phyloP scores from a whole-genome alignment of 92 coral and sea anemone species.

The Metridium senile region DNA sequence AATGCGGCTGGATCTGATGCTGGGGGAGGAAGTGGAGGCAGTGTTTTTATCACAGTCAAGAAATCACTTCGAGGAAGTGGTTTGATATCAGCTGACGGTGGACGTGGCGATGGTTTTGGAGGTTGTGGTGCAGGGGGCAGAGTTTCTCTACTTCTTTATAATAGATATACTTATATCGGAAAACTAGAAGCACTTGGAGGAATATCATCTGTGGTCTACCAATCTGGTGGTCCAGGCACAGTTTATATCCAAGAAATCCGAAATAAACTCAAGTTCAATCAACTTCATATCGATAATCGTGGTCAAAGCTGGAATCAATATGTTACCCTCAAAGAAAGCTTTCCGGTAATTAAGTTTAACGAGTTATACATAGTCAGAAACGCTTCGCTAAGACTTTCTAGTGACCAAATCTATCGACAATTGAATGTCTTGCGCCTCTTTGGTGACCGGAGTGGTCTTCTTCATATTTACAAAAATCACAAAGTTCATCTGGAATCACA shows the following conservation, averaged over 20 bases:
- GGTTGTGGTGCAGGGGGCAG: conserved; percentile 72
- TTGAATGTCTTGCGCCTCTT: conserved; percentile 30
- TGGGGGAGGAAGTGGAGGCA: conserved; percentile 77
- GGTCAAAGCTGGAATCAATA: conserved; percentile 43
- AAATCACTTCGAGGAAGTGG: conserved; percentile 46
- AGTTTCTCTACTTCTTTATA: conserved; percentile 34
- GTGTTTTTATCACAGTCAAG: conserved; percentile 45
- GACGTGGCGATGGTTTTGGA: conserved; percentile 57
- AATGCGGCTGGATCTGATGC: conserved; percentile 47
- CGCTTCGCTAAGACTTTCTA: conserved; percentile 50
- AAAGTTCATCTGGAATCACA: conserved; percentile 38
- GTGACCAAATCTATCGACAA: conserved; percentile 23
- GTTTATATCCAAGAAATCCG: conserved; percentile 46
- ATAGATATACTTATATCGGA: conserved; percentile 40
- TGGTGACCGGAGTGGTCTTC: conserved; percentile 58
- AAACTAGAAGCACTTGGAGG: conserved; percentile 53
- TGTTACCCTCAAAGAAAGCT: conserved; percentile 49
- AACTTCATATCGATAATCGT: conserved; percentile 54
- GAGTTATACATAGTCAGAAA: conserved; percentile 49
- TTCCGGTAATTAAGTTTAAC: conserved; percentile 27
- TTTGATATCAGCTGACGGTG: conserved; percentile 52
- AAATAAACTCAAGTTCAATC: conserved; percentile 45
- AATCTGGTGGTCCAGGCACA: conserved; percentile 64
- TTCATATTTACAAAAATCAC: conserved; percentile 49
- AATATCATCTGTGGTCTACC: conserved; percentile 22